A percentile compares a stretch with the other conserved stretches of the same genome.
Conservation (phyloP, 1,140 invertebrate species). For the Mylabris phalerata region DNA sequence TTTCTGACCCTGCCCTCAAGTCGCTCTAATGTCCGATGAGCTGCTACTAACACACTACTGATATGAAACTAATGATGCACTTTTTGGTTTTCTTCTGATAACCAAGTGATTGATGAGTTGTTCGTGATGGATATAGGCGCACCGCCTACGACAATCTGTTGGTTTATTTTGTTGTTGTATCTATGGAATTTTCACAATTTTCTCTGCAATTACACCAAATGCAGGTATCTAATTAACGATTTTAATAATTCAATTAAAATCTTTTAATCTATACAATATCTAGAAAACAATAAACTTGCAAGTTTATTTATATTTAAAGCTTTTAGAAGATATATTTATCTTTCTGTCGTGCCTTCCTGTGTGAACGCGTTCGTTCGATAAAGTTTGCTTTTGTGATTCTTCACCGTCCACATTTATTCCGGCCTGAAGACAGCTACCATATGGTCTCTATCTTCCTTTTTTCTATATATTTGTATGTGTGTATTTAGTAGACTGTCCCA, state of each 20-base stretch:
- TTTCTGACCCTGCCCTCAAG: constrained; percentile 10
- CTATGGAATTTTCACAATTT: too few species aligned
- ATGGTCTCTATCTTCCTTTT: constrained; percentile 20
- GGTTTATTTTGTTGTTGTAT: too few species aligned
- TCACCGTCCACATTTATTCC: constrained; percentile 28
- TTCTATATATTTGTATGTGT: background rate
- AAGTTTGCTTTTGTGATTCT: constrained; percentile 27
- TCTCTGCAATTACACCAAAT: too few species aligned
- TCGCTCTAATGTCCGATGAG: constrained; percentile 27
- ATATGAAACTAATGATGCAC: constrained; percentile 34
- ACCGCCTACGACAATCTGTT: too few species aligned
- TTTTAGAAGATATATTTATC: constrained; percentile 26
- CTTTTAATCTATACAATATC: too few species aligned
- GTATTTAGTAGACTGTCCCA: constrained; percentile 1
- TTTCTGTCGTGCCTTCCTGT: constrained; percentile 23
- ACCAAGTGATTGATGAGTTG: constrained; percentile 27
- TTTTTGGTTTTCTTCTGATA: constrained; percentile 31
- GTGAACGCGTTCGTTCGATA: constrained; percentile 22
- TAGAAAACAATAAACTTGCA: too few species aligned
- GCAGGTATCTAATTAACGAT: too few species aligned
- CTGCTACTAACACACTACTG: constrained; percentile 24
- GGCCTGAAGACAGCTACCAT: constrained; percentile 25
- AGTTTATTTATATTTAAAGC: constrained; percentile 17
- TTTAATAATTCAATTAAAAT: too few species aligned
- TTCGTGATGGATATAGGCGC: background rate